Evolutionary conservation across 2,888 invertebrate genomes (phyloP).

Genomic region (Lepidocyrtinus sp.): DNA sequence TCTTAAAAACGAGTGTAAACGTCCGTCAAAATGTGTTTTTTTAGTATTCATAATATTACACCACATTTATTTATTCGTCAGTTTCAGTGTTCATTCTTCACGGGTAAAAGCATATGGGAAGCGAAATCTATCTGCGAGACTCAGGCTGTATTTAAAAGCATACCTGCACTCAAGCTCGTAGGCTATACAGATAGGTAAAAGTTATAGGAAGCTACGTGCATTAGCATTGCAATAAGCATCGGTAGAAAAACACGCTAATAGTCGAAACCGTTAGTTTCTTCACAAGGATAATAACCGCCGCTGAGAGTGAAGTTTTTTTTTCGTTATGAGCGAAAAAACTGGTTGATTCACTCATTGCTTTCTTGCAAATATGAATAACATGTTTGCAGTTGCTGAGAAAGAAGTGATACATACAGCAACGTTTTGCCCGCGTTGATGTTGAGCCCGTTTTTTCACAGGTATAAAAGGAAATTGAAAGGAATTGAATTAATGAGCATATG

Average conservation of each 20-base stretch:
- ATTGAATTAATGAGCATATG: constrained; percentile 61
- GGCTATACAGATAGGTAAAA: no score
- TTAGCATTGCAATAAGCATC: constrained; percentile 24
- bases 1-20: no score
- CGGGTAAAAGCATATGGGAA: neutral
- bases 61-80: constrained; percentile 23
- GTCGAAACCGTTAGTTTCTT: constrained; percentile 58
- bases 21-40: no score
- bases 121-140: no score
- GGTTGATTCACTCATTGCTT: constrained; percentile 50
- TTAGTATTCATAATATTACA: no score
- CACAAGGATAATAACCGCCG: constrained; percentile 43
- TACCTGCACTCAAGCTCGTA: no score
- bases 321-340: constrained; percentile 28
- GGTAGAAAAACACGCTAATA: constrained; percentile 47
- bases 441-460: neutral
- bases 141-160: no score
- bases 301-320: constrained; percentile 55
- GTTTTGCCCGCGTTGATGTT: neutral
- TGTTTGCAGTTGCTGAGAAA: constrained; percentile 19
- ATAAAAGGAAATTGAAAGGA: constrained; percentile 52
- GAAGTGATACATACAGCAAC: neutral
- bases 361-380: constrained; percentile 30
- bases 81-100: neutral
- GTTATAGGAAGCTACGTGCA: constrained; percentile 29